These are phyloP conservation scores for Lottia gigantea DNA, from an alignment of 2,888 invertebrate genomes.

Conservation along the genomic window DNA sequence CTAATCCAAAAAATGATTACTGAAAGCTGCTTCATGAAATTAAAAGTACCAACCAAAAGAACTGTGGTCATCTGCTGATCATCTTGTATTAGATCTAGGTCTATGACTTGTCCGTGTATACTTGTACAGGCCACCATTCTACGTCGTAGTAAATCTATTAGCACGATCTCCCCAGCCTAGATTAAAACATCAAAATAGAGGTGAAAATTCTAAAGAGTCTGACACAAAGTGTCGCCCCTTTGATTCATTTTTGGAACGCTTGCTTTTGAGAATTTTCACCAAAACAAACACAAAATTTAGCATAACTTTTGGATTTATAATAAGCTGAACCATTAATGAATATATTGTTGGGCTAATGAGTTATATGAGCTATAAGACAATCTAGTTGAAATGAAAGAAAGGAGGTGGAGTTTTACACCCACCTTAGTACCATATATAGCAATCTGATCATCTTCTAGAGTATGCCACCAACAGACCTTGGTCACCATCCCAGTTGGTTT, in stretches of 20 bases:
- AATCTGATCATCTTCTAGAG: conserved; percentile 75
- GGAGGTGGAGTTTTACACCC: too few relatives aligned
- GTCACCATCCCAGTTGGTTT: conserved; percentile 69
- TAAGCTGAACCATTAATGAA: too few relatives aligned
- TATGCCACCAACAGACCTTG: conserved; percentile 82
- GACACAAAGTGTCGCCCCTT: too few relatives aligned
- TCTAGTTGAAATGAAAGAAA: too few relatives aligned
- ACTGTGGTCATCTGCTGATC: conserved; percentile 70
- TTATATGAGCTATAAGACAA: too few relatives aligned
- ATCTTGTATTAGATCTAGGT: conserved; percentile 79
- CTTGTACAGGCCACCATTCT: conserved; percentile 77
- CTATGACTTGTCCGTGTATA: conserved; percentile 75
- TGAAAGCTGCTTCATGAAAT: too few relatives aligned
- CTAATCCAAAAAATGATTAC: too few relatives aligned
- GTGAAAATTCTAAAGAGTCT: not conserved
- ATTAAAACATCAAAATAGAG: conserved; percentile 16
- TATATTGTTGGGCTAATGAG: too few relatives aligned
- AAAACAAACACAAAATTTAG: too few relatives aligned
- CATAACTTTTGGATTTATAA: too few relatives aligned
- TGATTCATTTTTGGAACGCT: too few relatives aligned
- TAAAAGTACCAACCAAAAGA: conserved; percentile 54
- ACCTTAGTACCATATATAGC: conserved; percentile 65
- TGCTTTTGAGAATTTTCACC: too few relatives aligned
- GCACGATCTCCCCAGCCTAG: conserved; percentile 73
- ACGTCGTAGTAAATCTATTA: conserved; percentile 80